A percentile compares a stretch with the other conserved stretches of the same genome.
phyloP scores from a whole-genome alignment of 1,140 invertebrate species.

The Drosophila sechellia region DNA sequence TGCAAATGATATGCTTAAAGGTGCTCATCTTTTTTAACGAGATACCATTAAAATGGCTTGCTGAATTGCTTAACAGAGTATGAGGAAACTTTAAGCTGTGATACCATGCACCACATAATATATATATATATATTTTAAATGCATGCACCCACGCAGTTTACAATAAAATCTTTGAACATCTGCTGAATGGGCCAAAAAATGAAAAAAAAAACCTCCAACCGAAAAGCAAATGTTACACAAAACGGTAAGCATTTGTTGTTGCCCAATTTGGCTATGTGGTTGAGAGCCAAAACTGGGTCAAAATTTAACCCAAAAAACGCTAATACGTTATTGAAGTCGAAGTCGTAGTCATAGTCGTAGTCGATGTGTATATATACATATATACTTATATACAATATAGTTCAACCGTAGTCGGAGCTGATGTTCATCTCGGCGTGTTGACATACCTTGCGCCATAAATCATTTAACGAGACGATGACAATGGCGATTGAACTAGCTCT shows the following conservation, averaged over 20 bases:
- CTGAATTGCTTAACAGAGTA: background rate
- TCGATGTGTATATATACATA: slow-evolving; percentile 21
- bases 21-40: background rate
- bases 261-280: slow-evolving; percentile 29
- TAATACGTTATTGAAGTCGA: slow-evolving; percentile 40
- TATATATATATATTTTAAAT: slow-evolving; percentile 7
- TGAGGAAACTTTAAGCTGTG: slow-evolving; percentile 2
- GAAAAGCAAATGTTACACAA: slow-evolving; percentile 29
- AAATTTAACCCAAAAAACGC: slow-evolving; percentile 51
- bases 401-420: background rate
- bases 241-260: slow-evolving; percentile 37
- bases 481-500: slow-evolving; percentile 33
- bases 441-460: slow-evolving; percentile 59
- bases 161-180: slow-evolving; percentile 28
- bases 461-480: slow-evolving; percentile 50
- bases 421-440: slow-evolving; percentile 55
- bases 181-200: background rate
- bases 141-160: slow-evolving; percentile 20
- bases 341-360: no score
- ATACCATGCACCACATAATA: slow-evolving; percentile 29
- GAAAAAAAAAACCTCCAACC: slow-evolving; percentile 7
- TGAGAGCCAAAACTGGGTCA: slow-evolving; percentile 47
- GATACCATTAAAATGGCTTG: background rate
- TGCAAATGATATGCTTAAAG: background rate
- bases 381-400: slow-evolving; percentile 11